These are phyloP conservation scores for Mus musculus DNA, from an alignment of 2,113 vertebrate genomes.

Conservation along the genomic window DNA sequence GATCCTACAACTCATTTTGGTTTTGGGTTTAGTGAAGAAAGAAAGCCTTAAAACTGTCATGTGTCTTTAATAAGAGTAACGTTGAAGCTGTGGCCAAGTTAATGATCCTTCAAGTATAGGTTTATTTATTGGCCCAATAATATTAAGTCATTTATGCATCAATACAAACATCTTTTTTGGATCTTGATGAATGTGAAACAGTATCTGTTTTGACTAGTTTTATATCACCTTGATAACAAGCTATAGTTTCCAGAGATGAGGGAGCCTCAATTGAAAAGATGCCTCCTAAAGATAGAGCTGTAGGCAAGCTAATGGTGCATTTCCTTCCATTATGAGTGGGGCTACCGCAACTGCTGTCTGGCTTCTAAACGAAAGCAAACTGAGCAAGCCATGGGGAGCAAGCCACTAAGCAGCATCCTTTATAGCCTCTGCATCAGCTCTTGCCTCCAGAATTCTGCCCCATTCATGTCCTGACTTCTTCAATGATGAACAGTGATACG, in stretches of 20 bases:
- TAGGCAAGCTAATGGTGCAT: not conserved
- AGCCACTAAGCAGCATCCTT: not conserved
- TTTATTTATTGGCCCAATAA: conserved; percentile 16
- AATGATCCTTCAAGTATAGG: not conserved
- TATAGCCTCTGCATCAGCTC: not conserved
- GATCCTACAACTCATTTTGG: conserved; percentile 49
- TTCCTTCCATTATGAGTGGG: not conserved
- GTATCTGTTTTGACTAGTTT: not conserved
- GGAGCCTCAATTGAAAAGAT: not conserved
- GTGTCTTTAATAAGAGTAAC: conserved; percentile 37
- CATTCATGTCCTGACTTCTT: not conserved
- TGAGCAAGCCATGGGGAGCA: not conserved
- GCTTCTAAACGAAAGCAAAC: not conserved
- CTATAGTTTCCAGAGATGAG: not conserved
- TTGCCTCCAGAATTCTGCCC: not conserved
- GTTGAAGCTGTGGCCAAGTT: not conserved
- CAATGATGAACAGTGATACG: not conserved
- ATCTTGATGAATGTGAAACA: conserved; percentile 47
- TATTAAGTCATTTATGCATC: conserved; percentile 40
- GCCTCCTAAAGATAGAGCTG: not conserved
- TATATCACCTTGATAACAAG: not conserved
- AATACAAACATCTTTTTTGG: conserved; percentile 15
- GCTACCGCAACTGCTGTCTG: not conserved
- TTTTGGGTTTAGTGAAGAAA: conserved; percentile 48
- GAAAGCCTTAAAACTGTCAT: conserved; percentile 35